Evolutionary conservation across 1,140 invertebrate species (phyloP), one percentile per base, ranked within the genome.

Genomic region (Alviniconcha marisindica): DNA sequence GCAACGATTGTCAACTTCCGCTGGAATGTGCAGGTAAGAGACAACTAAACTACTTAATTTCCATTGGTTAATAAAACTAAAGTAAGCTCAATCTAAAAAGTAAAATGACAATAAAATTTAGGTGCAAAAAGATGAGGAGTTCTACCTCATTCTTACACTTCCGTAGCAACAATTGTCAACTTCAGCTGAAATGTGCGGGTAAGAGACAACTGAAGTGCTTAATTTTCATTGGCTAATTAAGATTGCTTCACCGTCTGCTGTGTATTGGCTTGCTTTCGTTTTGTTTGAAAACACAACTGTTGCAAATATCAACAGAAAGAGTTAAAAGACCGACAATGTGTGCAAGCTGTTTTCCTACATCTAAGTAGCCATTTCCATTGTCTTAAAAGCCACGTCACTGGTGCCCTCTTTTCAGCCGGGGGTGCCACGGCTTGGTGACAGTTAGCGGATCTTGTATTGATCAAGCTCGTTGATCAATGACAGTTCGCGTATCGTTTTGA

Each of bases 1-100:
- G 81, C 81, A 82, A 82, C 81, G 69, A 51, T 51, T 28, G 51
- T 82, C 71, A 82, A 82, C 81, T 82, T 82, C 81, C 81, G 81
- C 66, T 76, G 71, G 81, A 82, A 82, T 82, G 76, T 51, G n/a
- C 33, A 54, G 81, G n/a, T n/a, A 40, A 66, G 71, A 15, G 44
- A 36, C n/a, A 31, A 82, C 38, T 48, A 42, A 3, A 36, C 36
- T 4, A 15, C 18, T 3, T 21, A 21, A 42, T 60, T 78, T 56
- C 24, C 36, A 78, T 78, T 78, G 77, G 77, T 38, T 60, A 48
- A 18, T 48, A 48, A n/a, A n/a, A n/a, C n/a, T n/a, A 15, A 60
- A 60, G 4, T 60, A 60, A n/a, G 28, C 4, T 60, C 3, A 60
- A 60, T 15, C 21, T 51, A 12, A 24, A n/a, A 60, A 24, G 28